Evolutionary conservation across 2,888 invertebrate species (phyloP), one percentile per base, ranked within the genome.

Genomic region (Agrenia bidenticulata): DNA sequence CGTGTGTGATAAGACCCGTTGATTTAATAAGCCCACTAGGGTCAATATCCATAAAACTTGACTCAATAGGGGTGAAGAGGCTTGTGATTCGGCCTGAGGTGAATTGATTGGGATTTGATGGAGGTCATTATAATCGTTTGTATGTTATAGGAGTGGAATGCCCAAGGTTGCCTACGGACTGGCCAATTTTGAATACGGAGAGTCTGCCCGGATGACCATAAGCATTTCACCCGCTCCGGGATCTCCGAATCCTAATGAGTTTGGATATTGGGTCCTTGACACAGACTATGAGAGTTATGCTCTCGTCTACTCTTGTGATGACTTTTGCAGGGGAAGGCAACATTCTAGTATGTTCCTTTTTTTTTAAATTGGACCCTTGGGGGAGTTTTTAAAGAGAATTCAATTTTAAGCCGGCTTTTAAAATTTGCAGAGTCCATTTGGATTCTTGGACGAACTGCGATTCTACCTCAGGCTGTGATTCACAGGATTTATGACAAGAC

Each of bases 71-170:
- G n/a, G n/a, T n/a, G n/a, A n/a, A n/a, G n/a, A n/a, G n/a, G n/a
- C n/a, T n/a, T n/a, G n/a, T n/a, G n/a, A n/a, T n/a, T n/a, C n/a
- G n/a, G n/a, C n/a, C n/a, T n/a, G n/a, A n/a, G n/a, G n/a, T n/a
- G n/a, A n/a, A n/a, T n/a, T n/a, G n/a, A n/a, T n/a, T n/a, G n/a
- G n/a, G n/a, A n/a, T n/a, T n/a, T n/a, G n/a, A n/a, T n/a, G n/a
- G n/a, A n/a, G n/a, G n/a, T n/a, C n/a, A n/a, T n/a, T n/a, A n/a
- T n/a, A n/a, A n/a, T n/a, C n/a, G n/a, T n/a, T n/a, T n/a, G n/a
- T n/a, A n/a, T n/a, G n/a, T n/a, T n/a, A n/a, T n/a, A 76, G 76
- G 56, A 76, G 73, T 63, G 76, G 76, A n/a, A 76, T 76, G 76
- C 76, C 76, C 2, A 76, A 74, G 42, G 71, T 76, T 24, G 67